Conservation (phyloP, 1,140 invertebrate species). For the Drosophila melanica region DNA sequence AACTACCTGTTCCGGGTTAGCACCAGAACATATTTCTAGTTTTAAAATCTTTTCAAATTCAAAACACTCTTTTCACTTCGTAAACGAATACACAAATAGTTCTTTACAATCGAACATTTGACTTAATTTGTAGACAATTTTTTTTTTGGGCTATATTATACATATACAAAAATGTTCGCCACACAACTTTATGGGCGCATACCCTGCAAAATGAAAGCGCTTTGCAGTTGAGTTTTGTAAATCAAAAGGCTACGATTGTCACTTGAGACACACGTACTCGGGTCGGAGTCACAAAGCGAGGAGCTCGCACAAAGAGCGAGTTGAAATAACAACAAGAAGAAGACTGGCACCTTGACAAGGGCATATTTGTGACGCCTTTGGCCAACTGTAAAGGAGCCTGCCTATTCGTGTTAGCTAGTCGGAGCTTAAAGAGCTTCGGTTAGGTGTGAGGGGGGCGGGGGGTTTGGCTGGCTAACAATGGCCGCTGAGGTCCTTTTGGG, state of each 20-base stretch:
- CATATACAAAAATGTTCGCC: too few species aligned
- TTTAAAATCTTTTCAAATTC: too few species aligned
- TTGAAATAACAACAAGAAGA: neutral
- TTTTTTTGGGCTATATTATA: too few species aligned
- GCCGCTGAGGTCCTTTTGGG: constrained; percentile 42
- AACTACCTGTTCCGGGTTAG: too few species aligned
- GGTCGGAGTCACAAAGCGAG: neutral
- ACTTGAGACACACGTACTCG: constrained; percentile 1
- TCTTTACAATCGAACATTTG: too few species aligned
- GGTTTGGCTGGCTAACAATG: constrained; percentile 39
- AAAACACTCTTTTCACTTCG: too few species aligned
- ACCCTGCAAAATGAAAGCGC: neutral
- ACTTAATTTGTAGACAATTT: too few species aligned
- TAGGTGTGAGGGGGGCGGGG: constrained; percentile 7
- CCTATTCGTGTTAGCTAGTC: neutral
- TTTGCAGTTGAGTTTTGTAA: neutral
- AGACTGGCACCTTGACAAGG: neutral
- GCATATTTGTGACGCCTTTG: constrained; percentile 14
- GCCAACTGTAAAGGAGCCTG: neutral
- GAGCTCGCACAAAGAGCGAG: constrained; percentile 2
- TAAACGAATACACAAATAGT: too few species aligned
- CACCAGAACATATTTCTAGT: too few species aligned
- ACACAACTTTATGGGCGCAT: too few species aligned
- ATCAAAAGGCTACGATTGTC: neutral
- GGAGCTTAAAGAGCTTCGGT: neutral